These are phyloP conservation scores for Chiridota heheva DNA, from an alignment of 35 echinoderm and acorn worm species.

Conservation along the genomic window DNA sequence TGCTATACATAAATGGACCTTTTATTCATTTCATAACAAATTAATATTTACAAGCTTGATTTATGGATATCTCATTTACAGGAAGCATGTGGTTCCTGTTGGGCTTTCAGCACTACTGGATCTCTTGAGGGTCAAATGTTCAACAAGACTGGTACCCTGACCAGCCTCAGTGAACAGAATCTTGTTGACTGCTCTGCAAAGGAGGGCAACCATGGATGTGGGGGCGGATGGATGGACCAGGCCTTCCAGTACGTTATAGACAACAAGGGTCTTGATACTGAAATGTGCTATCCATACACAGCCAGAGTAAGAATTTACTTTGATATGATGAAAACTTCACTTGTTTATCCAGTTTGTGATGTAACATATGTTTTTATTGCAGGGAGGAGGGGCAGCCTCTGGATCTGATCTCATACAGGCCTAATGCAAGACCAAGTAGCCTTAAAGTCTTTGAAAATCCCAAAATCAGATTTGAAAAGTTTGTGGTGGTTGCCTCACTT, in stretches of 20 bases:
- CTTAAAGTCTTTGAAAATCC: too few relatives aligned
- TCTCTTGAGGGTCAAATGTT: slow-evolving; percentile 69
- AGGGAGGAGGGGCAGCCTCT: too few relatives aligned
- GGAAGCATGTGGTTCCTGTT: slow-evolving; percentile 69
- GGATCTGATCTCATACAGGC: too few relatives aligned
- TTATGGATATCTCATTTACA: slow-evolving; percentile 15
- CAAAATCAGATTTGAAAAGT: too few relatives aligned
- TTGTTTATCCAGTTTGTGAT: too few relatives aligned
- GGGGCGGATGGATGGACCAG: slow-evolving; percentile 70
- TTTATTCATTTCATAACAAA: too few relatives aligned
- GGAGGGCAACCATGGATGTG: slow-evolving; percentile 68
- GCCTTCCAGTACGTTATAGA: slow-evolving; percentile 73
- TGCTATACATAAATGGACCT: too few relatives aligned
- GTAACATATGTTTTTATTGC: too few relatives aligned
- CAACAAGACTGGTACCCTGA: slow-evolving; percentile 67
- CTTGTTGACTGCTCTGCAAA: slow-evolving; percentile 63
- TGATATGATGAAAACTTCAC: too few relatives aligned
- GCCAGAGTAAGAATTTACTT: slow-evolving; percentile 69
- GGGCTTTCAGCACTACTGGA: slow-evolving; percentile 76
- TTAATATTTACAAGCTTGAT: too few relatives aligned
- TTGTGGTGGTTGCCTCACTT: too few relatives aligned
- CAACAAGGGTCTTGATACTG: slow-evolving; percentile 68
- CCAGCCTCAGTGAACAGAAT: slow-evolving; percentile 76
- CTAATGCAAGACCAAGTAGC: too few relatives aligned
- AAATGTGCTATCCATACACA: slow-evolving; percentile 65